These are phyloP conservation scores for Beroe ovata DNA, from an alignment of 37 sponge, comb jelly and placozoan species.

Conservation along the genomic window DNA sequence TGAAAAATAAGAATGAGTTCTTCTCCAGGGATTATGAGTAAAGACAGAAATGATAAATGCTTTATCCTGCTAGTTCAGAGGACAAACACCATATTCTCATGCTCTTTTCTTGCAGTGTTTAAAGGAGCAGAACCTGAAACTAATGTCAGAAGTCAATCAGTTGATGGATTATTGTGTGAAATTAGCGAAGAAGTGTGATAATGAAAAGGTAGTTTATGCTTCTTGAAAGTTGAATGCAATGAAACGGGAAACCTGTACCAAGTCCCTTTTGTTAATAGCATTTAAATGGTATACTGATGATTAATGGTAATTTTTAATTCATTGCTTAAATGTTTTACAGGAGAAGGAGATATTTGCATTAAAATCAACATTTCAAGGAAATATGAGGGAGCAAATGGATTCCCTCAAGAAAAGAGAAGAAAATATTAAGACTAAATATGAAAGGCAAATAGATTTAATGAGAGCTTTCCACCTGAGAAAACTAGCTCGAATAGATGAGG, in stretches of 20 bases:
- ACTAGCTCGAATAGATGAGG: background rate
- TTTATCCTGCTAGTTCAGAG: too few relatives aligned
- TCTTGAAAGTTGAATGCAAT: too few relatives aligned
- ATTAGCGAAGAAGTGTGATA: background rate
- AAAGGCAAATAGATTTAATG: background rate
- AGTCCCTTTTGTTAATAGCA: too few relatives aligned
- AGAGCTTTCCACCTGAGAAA: background rate
- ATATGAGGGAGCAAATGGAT: background rate
- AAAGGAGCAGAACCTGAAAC: background rate
- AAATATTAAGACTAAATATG: background rate
- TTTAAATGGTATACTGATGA: too few relatives aligned
- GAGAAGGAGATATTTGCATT: background rate
- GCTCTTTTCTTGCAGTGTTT: background rate
- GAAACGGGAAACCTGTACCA: too few relatives aligned
- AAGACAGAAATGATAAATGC: too few relatives aligned
- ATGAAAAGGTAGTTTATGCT: background rate
- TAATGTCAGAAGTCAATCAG: constrained; percentile 7
- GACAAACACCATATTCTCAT: too few relatives aligned
- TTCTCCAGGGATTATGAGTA: too few relatives aligned
- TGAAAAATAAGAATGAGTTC: too few relatives aligned
- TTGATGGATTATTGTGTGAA: background rate
- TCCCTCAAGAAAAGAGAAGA: background rate
- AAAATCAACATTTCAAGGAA: background rate
- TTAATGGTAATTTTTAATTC: too few relatives aligned
- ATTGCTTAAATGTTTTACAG: background rate